These are phyloP conservation scores for Hirtodrosophila cameraria DNA, from an alignment of 2,888 invertebrate species.

Conservation along the genomic window DNA sequence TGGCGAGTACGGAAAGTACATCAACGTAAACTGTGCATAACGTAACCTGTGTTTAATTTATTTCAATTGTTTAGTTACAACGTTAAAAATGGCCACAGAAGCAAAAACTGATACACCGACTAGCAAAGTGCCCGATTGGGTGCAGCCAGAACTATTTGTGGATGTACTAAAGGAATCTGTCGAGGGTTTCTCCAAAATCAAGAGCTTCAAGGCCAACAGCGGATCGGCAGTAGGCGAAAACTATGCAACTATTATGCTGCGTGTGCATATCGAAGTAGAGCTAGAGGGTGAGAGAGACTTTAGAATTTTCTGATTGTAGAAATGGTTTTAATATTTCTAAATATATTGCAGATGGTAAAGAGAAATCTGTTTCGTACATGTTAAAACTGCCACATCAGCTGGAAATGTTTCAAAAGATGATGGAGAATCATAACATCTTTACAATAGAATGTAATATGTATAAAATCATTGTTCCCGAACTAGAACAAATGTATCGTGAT, in stretches of 20 bases:
- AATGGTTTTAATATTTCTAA: background rate
- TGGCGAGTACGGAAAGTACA: background rate
- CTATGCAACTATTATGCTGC: slow-evolving; percentile 78
- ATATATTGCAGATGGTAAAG: slow-evolving; percentile 35
- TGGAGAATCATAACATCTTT: slow-evolving; percentile 59
- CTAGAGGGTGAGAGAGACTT: slow-evolving; percentile 63
- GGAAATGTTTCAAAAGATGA: slow-evolving; percentile 30
- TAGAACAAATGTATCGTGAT: slow-evolving; percentile 71
- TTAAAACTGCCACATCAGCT: slow-evolving; percentile 56
- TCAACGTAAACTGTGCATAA: too few species aligned
- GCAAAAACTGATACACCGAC: slow-evolving; percentile 3
- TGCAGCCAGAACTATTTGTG: slow-evolving; percentile 48
- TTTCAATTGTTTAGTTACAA: background rate
- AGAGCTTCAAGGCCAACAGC: slow-evolving; percentile 38
- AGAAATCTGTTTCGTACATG: slow-evolving; percentile 58
- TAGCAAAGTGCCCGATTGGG: slow-evolving; percentile 51
- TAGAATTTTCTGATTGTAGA: background rate
- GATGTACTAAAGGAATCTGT: slow-evolving; percentile 47
- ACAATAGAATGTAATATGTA: slow-evolving; percentile 75
- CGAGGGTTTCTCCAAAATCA: slow-evolving; percentile 43
- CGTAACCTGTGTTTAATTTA: background rate
- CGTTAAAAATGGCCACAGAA: slow-evolving; percentile 33
- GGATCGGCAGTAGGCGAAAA: slow-evolving; percentile 78
- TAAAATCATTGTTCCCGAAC: slow-evolving; percentile 64
- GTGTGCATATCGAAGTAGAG: slow-evolving; percentile 68